A percentile compares a stretch with the other conserved stretches of the same genome.
These are phyloP conservation scores for Sebastes iracundus DNA, from an alignment of 2,797 vertebrate genomes.

Conservation along the genomic window DNA sequence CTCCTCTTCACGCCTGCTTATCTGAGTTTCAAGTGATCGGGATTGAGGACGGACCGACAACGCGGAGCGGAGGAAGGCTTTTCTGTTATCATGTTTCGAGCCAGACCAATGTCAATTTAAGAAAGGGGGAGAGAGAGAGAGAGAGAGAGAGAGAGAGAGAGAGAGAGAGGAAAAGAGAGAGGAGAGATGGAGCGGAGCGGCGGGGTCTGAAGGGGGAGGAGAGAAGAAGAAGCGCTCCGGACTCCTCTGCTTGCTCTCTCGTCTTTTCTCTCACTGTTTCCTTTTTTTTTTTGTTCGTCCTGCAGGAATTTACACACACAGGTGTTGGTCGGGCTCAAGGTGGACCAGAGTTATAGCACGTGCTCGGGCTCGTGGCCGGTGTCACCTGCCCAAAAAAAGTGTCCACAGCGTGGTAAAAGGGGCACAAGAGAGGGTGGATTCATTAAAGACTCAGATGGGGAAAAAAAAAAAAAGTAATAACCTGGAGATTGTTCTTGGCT, in stretches of 20 bases:
- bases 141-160: constrained; percentile 45
- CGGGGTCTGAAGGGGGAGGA: constrained; percentile 83
- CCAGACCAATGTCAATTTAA: constrained; percentile 88
- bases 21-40: constrained; percentile 77
- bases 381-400: constrained; percentile 74
- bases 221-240: constrained; percentile 69
- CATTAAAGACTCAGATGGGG: constrained; percentile 30
- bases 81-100: constrained; percentile 81
- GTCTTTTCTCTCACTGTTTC: constrained; percentile 31
- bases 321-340: constrained; percentile 67
- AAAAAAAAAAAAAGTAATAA: constrained; percentile 23
- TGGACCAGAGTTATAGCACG: constrained; percentile 82
- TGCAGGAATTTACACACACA: constrained; percentile 87
- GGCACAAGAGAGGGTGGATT: constrained; percentile 25
- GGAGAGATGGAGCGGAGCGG: constrained; percentile 61
- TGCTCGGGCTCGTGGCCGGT: constrained; percentile 87
- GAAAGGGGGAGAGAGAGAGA: constrained; percentile 69
- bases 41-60: constrained; percentile 70
- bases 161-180: constrained; percentile 67
- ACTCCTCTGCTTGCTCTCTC: constrained; percentile 47
- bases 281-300: constrained; percentile 14
- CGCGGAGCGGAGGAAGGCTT: constrained; percentile 77
- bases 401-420: constrained; percentile 33
- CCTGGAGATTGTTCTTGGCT: constrained; percentile 27
- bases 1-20: constrained; percentile 62